Base-by-base conservation (phyloP, 2,113 vertebrate species). In the Lates calcarifer region DNA sequence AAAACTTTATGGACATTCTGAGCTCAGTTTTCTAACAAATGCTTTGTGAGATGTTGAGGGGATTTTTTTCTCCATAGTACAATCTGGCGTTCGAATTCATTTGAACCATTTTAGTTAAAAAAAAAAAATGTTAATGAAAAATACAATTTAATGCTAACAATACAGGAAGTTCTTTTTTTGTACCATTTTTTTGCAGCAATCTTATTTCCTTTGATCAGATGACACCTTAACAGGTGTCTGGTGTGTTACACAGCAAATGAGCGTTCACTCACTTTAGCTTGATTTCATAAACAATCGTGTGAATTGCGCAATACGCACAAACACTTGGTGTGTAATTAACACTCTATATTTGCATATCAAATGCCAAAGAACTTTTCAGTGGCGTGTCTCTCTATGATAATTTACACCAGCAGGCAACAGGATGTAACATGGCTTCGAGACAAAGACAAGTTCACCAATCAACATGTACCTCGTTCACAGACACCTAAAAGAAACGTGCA, bases 261-360 rank as follows among this genome's bases (percentile, higher is more conserved):
- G 61, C 56, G 17, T 74, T 87, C 37, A 28, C 71, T 88, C 22
- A 14, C 67, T 53, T 49, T 66, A 56, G 63, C 80, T 87, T 79
- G 73, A 90, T 87, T 86, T 87, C 77, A 71, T 70, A 80, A 89
- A 86, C 83, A 86, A 76, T 78, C 35, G 20, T 72, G 69, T 84
- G 77, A 89, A 88, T 78, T 87, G 82, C 39, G 65, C 82, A 79
- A 76, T 68, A 81, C 58, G 74, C 87, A 84, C 80, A 90, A 89
- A 87, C 84, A 85, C 84, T 82, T 82, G 78, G 60, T 69, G 84
- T 69, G 56, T 87, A 89, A 92, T 92, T 90, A 92, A 86, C 79
- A 86, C 77, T 81, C 82, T 45, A 24, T 85, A 89, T 90, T 93
- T 89, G 85, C 83, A 89, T 90, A 90, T 89, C 61, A 89, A 87